Evolutionary conservation across 2,113 vertebrate genomes (phyloP), one percentile per base, ranked within the genome.

Genomic region (Colaptes auratus): DNA sequence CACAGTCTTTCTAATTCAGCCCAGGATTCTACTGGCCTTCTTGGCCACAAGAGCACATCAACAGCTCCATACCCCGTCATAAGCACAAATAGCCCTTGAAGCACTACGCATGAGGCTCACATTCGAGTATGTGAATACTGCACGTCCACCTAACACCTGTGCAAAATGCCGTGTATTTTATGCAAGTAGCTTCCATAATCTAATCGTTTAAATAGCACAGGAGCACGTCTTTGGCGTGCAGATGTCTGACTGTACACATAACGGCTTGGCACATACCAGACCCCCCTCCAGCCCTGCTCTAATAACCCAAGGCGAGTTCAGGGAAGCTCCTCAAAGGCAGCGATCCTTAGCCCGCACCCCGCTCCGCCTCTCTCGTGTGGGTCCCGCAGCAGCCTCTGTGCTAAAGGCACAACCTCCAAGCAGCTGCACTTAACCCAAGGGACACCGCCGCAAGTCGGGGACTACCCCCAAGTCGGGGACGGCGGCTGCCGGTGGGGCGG

Each of bases 391-490:
- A 7, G 6, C 2, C 59, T 12, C 1, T 0, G 16, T 52, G 31
- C 75, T 6, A 12, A 21, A 21, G 17, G 25, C 6, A 24, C 50
- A 3, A 19, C 3, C 31, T 8, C n/a, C 0, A 2, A 15, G 12
- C 0, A 21, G 9, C 3, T 24, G 25, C 28, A 1, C 44, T 9
- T 3, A 15, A 10, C 7, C 15, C 33, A 4, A 7, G n/a, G 1
- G 6, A 19, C 61, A 12, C 42, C 52, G 8, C 31, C 2, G 5
- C 44, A 3, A n/a, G n/a, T n/a, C n/a, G n/a, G n/a, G n/a, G n/a
- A n/a, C 23, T 1, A 10, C 7, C 4, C 23, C 28, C 4, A 1
- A 0, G 3, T 9, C 2, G 1, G 7, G 6, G 3, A 5, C 1
- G 1, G 4, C 12, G 3, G 5, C 4, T 0, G 3, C 16, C 30